A percentile compares a stretch with the other conserved stretches of the same genome.
Conservation (phyloP, 2,113 vertebrate species). For the Ctenodactylus gundi region DNA sequence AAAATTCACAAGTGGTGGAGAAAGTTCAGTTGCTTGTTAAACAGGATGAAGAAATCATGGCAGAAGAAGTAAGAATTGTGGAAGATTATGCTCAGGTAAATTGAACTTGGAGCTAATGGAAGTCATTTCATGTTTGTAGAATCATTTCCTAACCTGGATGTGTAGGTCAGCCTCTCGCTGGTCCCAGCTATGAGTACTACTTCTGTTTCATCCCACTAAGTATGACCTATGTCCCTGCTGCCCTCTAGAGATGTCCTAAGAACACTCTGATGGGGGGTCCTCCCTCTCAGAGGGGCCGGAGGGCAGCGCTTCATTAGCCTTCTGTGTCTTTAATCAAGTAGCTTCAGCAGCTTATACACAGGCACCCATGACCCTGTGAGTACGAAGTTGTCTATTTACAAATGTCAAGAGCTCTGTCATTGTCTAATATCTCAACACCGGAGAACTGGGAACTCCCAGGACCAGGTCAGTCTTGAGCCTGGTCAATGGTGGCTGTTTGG, state of each 20-base stretch:
- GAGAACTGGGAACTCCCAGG: too few species aligned
- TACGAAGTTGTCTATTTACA: too few species aligned
- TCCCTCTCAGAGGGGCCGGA: neutral
- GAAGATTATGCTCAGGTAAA: slow-evolving; percentile 78
- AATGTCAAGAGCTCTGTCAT: too few species aligned
- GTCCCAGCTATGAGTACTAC: neutral
- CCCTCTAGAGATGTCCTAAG: too few species aligned
- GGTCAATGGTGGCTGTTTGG: too few species aligned
- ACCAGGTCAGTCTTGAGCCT: too few species aligned
- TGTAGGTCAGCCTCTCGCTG: neutral
- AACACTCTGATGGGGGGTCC: too few species aligned
- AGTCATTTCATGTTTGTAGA: neutral
- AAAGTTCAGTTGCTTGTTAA: slow-evolving; percentile 78
- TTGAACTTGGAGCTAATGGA: rapidly evolving
- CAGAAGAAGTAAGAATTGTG: slow-evolving; percentile 75
- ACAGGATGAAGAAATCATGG: slow-evolving; percentile 77
- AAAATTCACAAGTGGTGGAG: slow-evolving; percentile 75
- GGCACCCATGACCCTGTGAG: too few species aligned
- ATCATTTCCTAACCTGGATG: neutral
- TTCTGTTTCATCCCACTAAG: neutral
- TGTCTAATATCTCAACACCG: too few species aligned
- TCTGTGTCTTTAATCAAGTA: neutral
- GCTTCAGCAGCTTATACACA: too few species aligned
- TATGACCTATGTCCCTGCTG: neutral
- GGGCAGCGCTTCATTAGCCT: neutral